These are phyloP conservation scores for Stenchaetothrips biformis DNA, from an alignment of 2,888 invertebrate genomes.

Conservation along the genomic window DNA sequence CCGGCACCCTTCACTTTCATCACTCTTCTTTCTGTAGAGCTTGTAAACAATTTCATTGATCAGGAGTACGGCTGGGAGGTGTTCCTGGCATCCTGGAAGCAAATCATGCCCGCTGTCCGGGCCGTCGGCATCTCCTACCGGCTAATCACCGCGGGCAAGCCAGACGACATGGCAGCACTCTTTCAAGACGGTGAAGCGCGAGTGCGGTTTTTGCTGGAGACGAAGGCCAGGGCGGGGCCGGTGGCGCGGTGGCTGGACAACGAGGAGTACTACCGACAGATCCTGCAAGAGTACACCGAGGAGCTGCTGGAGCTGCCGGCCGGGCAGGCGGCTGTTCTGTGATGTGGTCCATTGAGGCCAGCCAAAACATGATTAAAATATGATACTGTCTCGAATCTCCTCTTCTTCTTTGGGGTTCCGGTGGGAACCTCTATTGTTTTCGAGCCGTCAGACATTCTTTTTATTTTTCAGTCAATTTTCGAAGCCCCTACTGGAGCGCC, in stretches of 20 bases:
- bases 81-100: background rate
- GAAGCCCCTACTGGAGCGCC: no score
- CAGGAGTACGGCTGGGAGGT: background rate
- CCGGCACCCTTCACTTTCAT: no score
- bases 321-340: no score
- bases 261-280: background rate
- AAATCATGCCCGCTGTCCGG: background rate
- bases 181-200: background rate
- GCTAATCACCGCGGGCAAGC: background rate
- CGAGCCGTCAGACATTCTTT: no score
- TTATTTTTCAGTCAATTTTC: no score
- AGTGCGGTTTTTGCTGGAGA: background rate
- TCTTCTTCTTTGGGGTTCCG: no score
- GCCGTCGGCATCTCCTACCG: background rate
- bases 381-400: no score
- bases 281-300: background rate
- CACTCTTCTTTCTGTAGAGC: no score
- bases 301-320: conserved; percentile 12
- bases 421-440: no score
- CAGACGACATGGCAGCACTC: background rate
- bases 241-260: background rate
- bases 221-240: background rate
- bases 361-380: no score
- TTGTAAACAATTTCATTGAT: no score
- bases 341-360: no score